Base-by-base conservation (phyloP, 2,888 invertebrate genomes). In the Ctenicera cuprea region DNA sequence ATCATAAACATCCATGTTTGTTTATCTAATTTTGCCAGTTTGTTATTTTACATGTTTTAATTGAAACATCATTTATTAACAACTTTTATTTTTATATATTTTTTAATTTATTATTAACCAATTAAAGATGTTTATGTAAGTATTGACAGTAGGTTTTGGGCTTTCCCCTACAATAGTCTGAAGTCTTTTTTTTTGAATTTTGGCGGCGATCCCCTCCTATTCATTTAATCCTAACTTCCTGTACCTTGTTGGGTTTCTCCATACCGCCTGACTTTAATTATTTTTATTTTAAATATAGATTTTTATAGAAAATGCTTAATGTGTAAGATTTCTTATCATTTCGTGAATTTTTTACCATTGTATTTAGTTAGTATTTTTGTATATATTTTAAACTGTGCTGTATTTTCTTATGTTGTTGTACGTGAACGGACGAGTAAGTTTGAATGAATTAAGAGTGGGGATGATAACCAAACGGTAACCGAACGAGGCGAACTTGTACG, bases 401-500 rank as follows among this genome's bases (percentile, higher is more conserved):
- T 2, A 26, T 3, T 3, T 26, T 26, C 26, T 2, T 3, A 26
- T 26, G 26, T 5, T 26, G 38, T 12, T 38, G 43, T 4, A 45
- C 1, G 16, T 5, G 14, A 45, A 14, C 14, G 48, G 62, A 12
- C 26, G 63, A 37, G 63, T 0, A 12, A 22, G 14, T 70, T 16
- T 3, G 54, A 63, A 69, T 52, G 69, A 62, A 14, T 18, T 30
- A 5, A 9, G 12, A 12, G 57, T 68, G 54, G 38, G 70, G 48
- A 14, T 22, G 30, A 8, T 41, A 37, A 20, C 16, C 59, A 16
- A 33, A 50, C 57, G 1, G 8, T 78, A 78, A n/a, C 14, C 43
- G 68, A 64, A 59, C 11, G 11, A 11, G 26, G 33, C 68, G 66
- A 65, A 66, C 12, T 30, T 30, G 50, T 18, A 50, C 64, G 68